These are phyloP conservation scores for Maylandia zebra DNA, from an alignment of 2,113 vertebrate genomes.

Conservation along the genomic window DNA sequence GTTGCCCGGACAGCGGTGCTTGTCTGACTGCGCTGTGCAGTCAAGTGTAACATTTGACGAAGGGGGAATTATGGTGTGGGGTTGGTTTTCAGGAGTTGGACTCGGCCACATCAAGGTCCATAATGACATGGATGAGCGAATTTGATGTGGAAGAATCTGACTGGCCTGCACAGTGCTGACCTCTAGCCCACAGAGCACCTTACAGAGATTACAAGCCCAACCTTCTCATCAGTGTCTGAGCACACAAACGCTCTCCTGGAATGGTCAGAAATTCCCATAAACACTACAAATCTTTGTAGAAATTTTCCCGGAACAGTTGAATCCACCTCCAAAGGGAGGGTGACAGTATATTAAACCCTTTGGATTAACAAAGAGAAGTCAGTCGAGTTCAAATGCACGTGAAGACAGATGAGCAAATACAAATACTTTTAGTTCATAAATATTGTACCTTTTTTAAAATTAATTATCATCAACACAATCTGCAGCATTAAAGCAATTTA, in stretches of 20 bases:
- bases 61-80: background rate
- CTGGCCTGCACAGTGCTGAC: background rate
- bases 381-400: rapidly evolving
- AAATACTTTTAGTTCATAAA: background rate
- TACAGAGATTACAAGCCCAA: background rate
- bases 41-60: background rate
- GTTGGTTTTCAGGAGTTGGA: background rate
- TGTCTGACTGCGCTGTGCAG: background rate
- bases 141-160: background rate
- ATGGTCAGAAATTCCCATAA: background rate
- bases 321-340: background rate
- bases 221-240: background rate
- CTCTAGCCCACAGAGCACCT: background rate
- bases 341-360: background rate
- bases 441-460: background rate
- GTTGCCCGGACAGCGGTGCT: background rate
- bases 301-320: background rate
- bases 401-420: background rate
- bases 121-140: background rate
- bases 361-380: background rate
- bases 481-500: background rate
- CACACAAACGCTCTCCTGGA: background rate
- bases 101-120: background rate
- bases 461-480: background rate
- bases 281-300: background rate